Percentiles rank a stretch among this genome's conserved stretches.
phyloP scores from a whole-genome alignment of 2,888 invertebrate genomes.

The Gerris lacustris region DNA sequence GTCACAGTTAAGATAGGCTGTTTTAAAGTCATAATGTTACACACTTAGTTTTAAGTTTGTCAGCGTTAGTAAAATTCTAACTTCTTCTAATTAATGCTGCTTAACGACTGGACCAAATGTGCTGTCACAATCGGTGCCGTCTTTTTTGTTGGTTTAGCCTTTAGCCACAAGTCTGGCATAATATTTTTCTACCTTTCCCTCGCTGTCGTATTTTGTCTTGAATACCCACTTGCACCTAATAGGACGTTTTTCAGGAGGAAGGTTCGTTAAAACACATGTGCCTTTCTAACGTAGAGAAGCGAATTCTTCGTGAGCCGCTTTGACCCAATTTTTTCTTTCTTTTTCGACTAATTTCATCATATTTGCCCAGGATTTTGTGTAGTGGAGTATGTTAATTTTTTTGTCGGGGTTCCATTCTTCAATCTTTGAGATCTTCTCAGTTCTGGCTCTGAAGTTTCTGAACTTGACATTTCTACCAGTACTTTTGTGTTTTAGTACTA shows the following conservation, averaged over 20 bases:
- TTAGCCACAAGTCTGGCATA: constrained; percentile 29
- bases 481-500: not conserved
- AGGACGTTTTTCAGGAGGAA: not conserved
- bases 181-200: constrained; percentile 5
- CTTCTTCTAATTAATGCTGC: constrained; percentile 27
- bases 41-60: constrained; percentile 28
- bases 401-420: not conserved
- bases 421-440: not conserved
- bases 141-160: constrained; percentile 29
- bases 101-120: constrained; percentile 31
- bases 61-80: constrained; percentile 10
- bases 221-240: not conserved
- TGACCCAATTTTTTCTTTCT: not conserved
- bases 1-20: constrained; percentile 31
- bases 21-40: constrained; percentile 30
- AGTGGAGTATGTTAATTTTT: not conserved
- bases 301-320: not conserved
- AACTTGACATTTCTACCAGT: not conserved
- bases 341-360: not conserved
- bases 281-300: not conserved
- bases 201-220: not conserved
- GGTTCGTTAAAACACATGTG: not conserved
- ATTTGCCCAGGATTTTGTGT: not conserved
- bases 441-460: not conserved
- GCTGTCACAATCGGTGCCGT: constrained; percentile 31